Conservation (phyloP, 2,888 invertebrate species). For the Strigamia maritima region DNA sequence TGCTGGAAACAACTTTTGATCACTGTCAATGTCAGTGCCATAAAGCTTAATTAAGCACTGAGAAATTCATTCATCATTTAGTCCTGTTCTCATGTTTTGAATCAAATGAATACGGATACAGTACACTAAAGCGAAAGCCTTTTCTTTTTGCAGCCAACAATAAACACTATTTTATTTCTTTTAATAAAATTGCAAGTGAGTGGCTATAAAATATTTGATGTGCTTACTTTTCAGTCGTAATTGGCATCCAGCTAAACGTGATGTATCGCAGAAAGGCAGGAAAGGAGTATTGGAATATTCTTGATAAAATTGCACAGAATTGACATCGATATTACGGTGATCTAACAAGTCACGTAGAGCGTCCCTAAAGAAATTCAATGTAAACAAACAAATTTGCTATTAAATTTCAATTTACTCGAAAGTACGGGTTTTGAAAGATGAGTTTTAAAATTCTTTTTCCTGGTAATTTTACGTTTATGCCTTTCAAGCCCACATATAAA, state of each 20-base stretch:
- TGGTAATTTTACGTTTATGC: background rate
- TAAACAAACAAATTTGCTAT: slow-evolving; percentile 23
- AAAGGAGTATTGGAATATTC: slow-evolving; percentile 28
- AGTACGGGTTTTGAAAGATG: background rate
- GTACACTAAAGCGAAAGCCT: no score
- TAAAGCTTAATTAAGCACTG: no score
- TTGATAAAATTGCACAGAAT: slow-evolving; percentile 12
- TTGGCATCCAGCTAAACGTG: slow-evolving; percentile 31
- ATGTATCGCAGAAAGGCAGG: slow-evolving; percentile 35
- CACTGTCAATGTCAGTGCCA: no score
- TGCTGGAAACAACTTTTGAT: no score
- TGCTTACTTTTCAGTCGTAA: slow-evolving; percentile 33
- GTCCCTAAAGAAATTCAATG: slow-evolving; percentile 21
- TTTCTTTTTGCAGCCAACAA: background rate
- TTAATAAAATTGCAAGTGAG: background rate
- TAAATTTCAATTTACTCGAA: background rate
- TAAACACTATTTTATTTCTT: background rate
- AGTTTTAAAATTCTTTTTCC: background rate
- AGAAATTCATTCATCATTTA: no score
- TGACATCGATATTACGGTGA: slow-evolving; percentile 28
- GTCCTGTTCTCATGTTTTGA: no score
- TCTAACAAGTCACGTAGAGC: slow-evolving; percentile 35
- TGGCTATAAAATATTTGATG: background rate
- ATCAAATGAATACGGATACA: no score
- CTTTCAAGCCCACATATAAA: no score